Evolutionary conservation across 2,113 vertebrate species (phyloP).

Genomic region (Caranx melampygus): DNA sequence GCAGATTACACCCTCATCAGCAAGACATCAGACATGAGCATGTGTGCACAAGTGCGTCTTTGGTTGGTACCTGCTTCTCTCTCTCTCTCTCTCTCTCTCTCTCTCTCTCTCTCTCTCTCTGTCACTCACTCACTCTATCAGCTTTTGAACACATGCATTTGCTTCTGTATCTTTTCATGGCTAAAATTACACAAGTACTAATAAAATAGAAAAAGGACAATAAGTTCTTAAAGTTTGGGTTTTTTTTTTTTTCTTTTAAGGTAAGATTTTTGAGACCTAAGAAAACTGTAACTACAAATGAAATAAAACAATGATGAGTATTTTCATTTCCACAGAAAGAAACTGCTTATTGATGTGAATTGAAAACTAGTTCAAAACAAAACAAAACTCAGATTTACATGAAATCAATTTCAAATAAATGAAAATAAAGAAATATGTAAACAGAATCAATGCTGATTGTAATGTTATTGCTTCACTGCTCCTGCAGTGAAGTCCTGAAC

Average conservation of each 20-base stretch:
- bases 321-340: not conserved
- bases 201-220: not conserved
- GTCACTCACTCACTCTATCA: too few relatives aligned
- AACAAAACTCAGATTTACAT: not conserved
- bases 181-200: not conserved
- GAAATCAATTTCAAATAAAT: not conserved
- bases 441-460: not conserved
- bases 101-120: not conserved
- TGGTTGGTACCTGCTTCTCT: too few relatives aligned
- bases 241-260: too few relatives aligned
- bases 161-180: not conserved
- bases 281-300: not conserved
- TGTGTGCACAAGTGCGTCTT: not conserved
- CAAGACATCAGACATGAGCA: conserved; percentile 50
- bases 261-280: not conserved
- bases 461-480: not conserved
- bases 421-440: not conserved
- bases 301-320: not conserved
- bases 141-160: not conserved
- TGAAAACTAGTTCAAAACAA: not conserved
- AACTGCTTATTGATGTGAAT: not conserved
- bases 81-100: not conserved
- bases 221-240: too few relatives aligned
- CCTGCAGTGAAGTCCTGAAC: not conserved
- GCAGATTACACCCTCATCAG: conserved; percentile 82